Percentiles rank a stretch among this genome's conserved stretches.
phyloP scores from a whole-genome alignment of 2,797 vertebrate species.

The Podargus strigoides region DNA sequence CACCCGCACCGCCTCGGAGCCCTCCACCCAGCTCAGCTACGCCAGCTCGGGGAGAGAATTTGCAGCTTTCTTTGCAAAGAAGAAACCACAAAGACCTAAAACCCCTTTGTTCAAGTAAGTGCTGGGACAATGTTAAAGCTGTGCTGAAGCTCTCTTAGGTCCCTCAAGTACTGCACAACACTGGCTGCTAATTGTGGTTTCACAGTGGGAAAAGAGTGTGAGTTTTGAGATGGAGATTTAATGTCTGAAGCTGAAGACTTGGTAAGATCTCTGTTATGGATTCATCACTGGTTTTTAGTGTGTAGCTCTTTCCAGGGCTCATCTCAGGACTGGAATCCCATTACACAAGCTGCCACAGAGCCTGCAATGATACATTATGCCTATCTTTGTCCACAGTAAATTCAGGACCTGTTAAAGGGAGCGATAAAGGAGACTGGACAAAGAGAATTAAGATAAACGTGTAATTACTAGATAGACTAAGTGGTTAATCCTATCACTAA shows the following conservation, averaged over 20 bases:
- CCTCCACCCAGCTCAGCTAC: constrained; percentile 90
- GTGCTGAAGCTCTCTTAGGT: neutral
- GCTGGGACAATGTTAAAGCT: neutral
- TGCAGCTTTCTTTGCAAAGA: constrained; percentile 95
- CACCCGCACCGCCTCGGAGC: constrained; percentile 87
- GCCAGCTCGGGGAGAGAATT: constrained; percentile 93
- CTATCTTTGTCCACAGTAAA: neutral
- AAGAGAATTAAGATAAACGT: constrained; percentile 46
- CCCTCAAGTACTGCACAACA: neutral
- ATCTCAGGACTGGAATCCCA: neutral
- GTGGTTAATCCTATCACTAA: constrained; percentile 7
- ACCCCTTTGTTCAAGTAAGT: constrained; percentile 95
- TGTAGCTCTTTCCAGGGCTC: neutral
- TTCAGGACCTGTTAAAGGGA: neutral
- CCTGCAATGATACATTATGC: neutral
- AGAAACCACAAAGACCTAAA: constrained; percentile 91
- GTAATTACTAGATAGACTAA: constrained; percentile 7
- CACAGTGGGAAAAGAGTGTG: neutral
- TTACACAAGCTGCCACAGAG: neutral
- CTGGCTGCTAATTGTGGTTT: neutral
- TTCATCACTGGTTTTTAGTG: neutral
- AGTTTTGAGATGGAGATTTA: neutral
- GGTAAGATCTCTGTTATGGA: neutral
- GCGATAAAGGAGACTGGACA: neutral
- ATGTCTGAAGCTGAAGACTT: neutral